These are phyloP conservation scores for Nautilus pompilius DNA, from an alignment of 1,140 invertebrate genomes.

Conservation along the genomic window DNA sequence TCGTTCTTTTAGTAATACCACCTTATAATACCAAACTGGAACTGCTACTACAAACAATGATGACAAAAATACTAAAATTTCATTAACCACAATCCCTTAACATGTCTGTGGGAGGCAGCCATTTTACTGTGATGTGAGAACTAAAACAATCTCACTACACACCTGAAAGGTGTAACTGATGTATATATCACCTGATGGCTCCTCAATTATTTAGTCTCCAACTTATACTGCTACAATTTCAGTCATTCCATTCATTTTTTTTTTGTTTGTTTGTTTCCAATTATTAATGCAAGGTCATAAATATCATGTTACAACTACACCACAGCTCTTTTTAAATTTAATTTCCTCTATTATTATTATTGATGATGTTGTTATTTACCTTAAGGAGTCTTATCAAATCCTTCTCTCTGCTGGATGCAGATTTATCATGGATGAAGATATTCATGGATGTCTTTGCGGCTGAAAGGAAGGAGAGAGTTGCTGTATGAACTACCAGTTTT, in stretches of 20 bases:
- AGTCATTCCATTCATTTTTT: background rate
- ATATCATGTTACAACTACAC: background rate
- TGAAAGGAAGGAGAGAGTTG: constrained; percentile 25
- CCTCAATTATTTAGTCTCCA: background rate
- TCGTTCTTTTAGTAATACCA: too few species aligned
- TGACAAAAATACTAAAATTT: too few species aligned
- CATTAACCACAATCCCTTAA: too few species aligned
- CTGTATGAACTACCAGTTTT: too few species aligned
- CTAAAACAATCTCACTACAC: too few species aligned
- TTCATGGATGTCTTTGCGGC: constrained; percentile 87
- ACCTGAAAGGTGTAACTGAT: too few species aligned
- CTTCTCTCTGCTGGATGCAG: constrained; percentile 75
- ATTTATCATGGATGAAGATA: constrained; percentile 84
- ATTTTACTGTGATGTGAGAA: too few species aligned
- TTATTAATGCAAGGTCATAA: background rate
- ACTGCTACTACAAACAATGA: too few species aligned
- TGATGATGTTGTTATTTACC: constrained; percentile 30
- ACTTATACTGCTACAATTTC: background rate
- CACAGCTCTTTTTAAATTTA: background rate
- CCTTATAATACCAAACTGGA: too few species aligned
- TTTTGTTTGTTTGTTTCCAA: background rate
- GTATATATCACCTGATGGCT: background rate
- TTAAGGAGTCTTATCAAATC: constrained; percentile 91
- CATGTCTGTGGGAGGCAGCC: too few species aligned
- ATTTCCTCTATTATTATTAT: constrained; percentile 5